Base-by-base conservation (phyloP, 2,797 vertebrate species). In the Dipus sagitta region DNA sequence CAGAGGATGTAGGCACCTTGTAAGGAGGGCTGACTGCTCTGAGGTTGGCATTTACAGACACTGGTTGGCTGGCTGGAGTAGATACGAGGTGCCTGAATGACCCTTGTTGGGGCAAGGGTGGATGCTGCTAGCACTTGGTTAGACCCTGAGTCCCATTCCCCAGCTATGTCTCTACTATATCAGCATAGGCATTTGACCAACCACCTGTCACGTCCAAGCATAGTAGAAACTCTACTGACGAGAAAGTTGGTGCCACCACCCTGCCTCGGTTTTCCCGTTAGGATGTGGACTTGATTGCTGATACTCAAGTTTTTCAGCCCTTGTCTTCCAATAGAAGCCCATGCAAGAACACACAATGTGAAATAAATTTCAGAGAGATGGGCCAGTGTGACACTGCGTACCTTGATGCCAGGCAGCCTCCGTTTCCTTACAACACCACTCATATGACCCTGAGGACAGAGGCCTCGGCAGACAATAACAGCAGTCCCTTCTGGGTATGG, bases 201-300 rank as follows among this genome's bases (percentile, higher is more conserved):
- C 62, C 1, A 23, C 28, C 6, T 14, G 4, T 1, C 7, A 32
- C 23, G 6, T 60, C 47, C 24, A 11, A 42, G 17, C 9, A 4
- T 28, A 9, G n/a, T 0, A 3, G 26, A 64, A 47, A 30, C 67
- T 6, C 77, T 24, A 9, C n/a, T 30, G 12, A 23, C 0, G 1
- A 18, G 38, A 23, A 26, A 26, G 0, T n/a, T 60, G 54, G 23
- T 28, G 32, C 8, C 74, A 42, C 23, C 15, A 4, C 23, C 72
- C 32, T 62, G 54, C 82, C 77, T 84, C 88, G 30, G 60, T 84
- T 93, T 92, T 65, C 80, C 60, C 42, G 1, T 32, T 12, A 68
- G 88, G 7, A 5, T 12, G 74, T 26, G 42, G 67, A 23, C 52
- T 20, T 6, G 17, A 67, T 34, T 54, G 18, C 3, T 54, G 65